Base-by-base conservation (phyloP, 2,113 vertebrate genomes). In the Acanthochromis polyacanthus region DNA sequence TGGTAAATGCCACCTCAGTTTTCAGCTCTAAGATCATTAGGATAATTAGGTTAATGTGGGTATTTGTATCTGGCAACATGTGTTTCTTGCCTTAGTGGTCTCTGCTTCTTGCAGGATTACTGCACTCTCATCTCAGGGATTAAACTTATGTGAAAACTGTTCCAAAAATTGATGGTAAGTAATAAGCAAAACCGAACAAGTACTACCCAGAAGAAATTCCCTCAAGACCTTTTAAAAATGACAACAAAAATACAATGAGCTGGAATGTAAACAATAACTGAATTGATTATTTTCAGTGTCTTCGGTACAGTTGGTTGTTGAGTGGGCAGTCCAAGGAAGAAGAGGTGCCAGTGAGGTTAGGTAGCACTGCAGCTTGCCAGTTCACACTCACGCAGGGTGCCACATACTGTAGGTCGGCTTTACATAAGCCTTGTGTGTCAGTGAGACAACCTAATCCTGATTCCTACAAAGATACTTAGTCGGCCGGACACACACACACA, bases 391-490 rank as follows among this genome's bases (percentile, higher is more conserved):
- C 43, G 30, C 50, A 59, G 36, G 64, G 50, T 25, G 43, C 52
- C 78, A 30, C 5, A 8, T 63, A 23, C 71, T 65, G 64, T 43
- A 62, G 80, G 73, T 82, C 87, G 83, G 78, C 68, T 84, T 83
- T 86, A 64, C 78, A 50, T 82, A 88, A 90, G 63, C 56, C 58
- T 25, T 19, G 75, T 85, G 73, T 84, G 77, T 78, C 57, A 78
- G 58, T 64, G 58, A 85, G 50, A 69, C 64, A 61, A 83, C 64
- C 63, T 78, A 88, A 85, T 86, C 82, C 83, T 67, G 80, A 89
- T 76, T 84, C 79, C 67, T 66, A 69, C 61, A 75, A 80, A 77
- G 69, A 78, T 62, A 83, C 62, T 82, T 75, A 86, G 57, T 71
- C 74, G 75, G 57, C 40, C 16, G 10, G 43, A 71, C 50, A 56